Base-by-base conservation (phyloP, 2,888 invertebrate genomes). In the Sepioteuthis lessoniana region DNA sequence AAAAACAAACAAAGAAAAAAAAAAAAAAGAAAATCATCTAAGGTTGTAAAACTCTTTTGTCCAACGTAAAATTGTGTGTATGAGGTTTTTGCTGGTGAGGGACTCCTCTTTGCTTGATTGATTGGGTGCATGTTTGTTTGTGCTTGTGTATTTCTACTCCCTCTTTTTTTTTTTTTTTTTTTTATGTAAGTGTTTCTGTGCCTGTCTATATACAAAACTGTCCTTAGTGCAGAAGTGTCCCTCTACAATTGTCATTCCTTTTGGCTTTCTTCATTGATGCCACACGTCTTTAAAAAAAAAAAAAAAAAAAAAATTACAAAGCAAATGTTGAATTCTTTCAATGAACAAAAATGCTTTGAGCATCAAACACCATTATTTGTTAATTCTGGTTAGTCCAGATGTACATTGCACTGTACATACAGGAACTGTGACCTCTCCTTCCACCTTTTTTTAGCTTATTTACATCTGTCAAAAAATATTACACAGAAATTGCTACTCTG, bases 321-420 rank as follows among this genome's bases (percentile, higher is more conserved):
- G 76, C 19, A 35, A 76, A n/a, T 25, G n/a, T 76, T 35, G 35
- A 76, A 76, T 76, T 76, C 10, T 76, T 76, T 76, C 76, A 76
- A 76, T 35, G 76, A 76, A 76, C n/a, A 35, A 42, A 42, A 76
- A 76, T 76, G 76, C n/a, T 2, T 35, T 76, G 76, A 76, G n/a
- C 76, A n/a, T 76, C 16, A 35, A 25, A 76, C n/a, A 35, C n/a
- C 60, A 60, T 76, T 76, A 76, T 35, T 76, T 35, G 60, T 25
- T 31, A 35, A 76, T 21, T 55, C 55, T 55, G 55, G 76, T 35
- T 35, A 16, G 76, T 35, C 76, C 76, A 76, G 76, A 35, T 76
- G n/a, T 76, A n/a, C 76, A 76, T 76, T n/a, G 76, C 76, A 76
- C 76, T 76, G 76, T 76, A 76, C 76, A 76, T 76, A 76, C 16